phyloP scores from a whole-genome alignment of 1,140 invertebrate genomes.

The Euschistus heros region DNA sequence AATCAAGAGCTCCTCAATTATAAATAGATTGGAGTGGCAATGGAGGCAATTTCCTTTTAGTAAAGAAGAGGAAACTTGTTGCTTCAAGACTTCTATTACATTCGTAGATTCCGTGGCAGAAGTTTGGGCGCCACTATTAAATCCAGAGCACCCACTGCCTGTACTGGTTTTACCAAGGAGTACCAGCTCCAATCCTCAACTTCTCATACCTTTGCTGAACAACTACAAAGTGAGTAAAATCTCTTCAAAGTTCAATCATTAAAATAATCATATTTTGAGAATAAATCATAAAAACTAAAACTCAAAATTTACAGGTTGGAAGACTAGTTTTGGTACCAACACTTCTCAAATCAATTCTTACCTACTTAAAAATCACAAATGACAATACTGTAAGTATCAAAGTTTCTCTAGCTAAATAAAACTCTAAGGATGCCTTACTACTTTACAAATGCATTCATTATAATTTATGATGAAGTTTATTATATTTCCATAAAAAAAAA shows the following conservation, averaged over 20 bases:
- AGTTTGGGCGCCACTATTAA: slow-evolving; percentile 72
- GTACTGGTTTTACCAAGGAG: slow-evolving; percentile 59
- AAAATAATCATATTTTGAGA: not conserved
- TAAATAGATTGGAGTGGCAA: slow-evolving; percentile 76
- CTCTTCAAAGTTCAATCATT: not conserved
- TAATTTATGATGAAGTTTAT: no score
- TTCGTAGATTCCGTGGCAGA: slow-evolving; percentile 81
- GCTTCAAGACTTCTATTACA: slow-evolving; percentile 79
- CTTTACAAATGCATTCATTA: no score
- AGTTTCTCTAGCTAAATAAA: no score
- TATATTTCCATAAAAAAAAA: no score
- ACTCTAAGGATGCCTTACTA: no score
- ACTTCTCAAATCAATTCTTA: slow-evolving; percentile 59
- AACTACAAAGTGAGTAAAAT: slow-evolving; percentile 48
- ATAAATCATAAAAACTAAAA: slow-evolving; percentile 1
- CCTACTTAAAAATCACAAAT: slow-evolving; percentile 45
- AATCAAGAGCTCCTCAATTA: slow-evolving; percentile 62
- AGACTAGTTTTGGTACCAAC: slow-evolving; percentile 74
- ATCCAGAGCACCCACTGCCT: slow-evolving; percentile 39
- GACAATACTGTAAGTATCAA: slow-evolving; percentile 23
- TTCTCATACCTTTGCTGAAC: slow-evolving; percentile 52
- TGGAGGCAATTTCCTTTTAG: slow-evolving; percentile 64
- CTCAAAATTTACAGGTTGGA: slow-evolving; percentile 45
- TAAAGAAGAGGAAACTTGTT: slow-evolving; percentile 50
- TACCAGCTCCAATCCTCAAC: slow-evolving; percentile 61